phyloP scores from a whole-genome alignment of 2,113 vertebrate genomes.

The Oreocharis arfaki region DNA sequence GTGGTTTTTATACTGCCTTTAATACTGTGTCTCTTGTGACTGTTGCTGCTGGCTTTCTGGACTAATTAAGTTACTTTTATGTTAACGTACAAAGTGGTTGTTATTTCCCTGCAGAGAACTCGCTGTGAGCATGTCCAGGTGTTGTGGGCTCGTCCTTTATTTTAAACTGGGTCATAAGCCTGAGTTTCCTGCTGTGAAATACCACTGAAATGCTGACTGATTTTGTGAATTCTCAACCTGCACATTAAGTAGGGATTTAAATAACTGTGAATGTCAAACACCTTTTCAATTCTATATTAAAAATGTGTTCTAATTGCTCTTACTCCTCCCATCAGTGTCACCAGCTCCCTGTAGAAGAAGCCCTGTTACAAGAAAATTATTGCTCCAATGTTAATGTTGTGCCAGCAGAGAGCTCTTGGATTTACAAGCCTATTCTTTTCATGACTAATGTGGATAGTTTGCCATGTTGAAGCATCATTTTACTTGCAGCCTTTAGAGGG shows the following conservation, averaged over 20 bases:
- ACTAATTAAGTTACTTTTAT: conserved; percentile 53
- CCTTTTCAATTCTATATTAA: conserved; percentile 21
- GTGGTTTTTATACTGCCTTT: not conserved
- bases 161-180: conserved; percentile 25
- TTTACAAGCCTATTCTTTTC: not conserved
- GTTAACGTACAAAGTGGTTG: not conserved
- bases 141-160: not conserved
- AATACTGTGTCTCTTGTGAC: not conserved
- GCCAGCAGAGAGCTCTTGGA: conserved; percentile 8
- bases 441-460: not conserved
- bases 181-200: conserved; percentile 32
- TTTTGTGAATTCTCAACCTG: conserved; percentile 10
- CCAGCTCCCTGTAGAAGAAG: not conserved
- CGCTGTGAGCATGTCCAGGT: not conserved
- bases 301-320: conserved; percentile 5
- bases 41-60: conserved; percentile 17
- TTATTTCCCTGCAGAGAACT: conserved; percentile 45
- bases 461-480: not conserved
- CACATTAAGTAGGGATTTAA: conserved; percentile 32
- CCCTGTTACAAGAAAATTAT: conserved; percentile 9
- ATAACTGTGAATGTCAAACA: conserved; percentile 32
- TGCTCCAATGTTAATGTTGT: not conserved
- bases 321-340: conserved; percentile 28
- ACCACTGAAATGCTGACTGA: conserved; percentile 9
- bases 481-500: not conserved